phyloP scores from a whole-genome alignment of 2,797 vertebrate genomes.

The Knipowitschia caucasica region DNA sequence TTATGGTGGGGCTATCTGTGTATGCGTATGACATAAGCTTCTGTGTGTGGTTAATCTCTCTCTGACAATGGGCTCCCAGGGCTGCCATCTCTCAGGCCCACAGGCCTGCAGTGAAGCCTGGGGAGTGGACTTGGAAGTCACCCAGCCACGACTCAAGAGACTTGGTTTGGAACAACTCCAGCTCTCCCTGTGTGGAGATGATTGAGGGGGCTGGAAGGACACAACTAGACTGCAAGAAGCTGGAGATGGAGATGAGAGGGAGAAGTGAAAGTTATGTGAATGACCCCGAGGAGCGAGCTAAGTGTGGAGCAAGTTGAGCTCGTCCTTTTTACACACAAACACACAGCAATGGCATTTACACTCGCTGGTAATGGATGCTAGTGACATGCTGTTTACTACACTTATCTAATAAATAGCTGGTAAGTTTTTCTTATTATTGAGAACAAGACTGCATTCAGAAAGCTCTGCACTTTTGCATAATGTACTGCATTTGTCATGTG shows the following conservation, averaged over 20 bases:
- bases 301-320: neutral
- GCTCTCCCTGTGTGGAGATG: slow-evolving; percentile 56
- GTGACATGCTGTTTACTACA: neutral
- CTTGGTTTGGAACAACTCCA: slow-evolving; percentile 59
- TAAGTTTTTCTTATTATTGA: neutral
- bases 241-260: slow-evolving; percentile 31
- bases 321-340: neutral
- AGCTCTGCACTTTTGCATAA: slow-evolving; percentile 2
- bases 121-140: slow-evolving; percentile 64
- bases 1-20: slow-evolving; percentile 37
- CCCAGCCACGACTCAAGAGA: slow-evolving; percentile 63
- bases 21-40: slow-evolving; percentile 51
- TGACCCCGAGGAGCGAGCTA: slow-evolving; percentile 22
- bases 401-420: neutral
- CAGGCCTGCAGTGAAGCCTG: slow-evolving; percentile 63
- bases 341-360: neutral
- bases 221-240: slow-evolving; percentile 35
- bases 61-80: slow-evolving; percentile 58
- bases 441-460: neutral
- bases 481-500: neutral
- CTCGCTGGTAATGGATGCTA: neutral
- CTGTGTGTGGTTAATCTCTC: slow-evolving; percentile 68
- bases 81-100: slow-evolving; percentile 60
- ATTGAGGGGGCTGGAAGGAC: slow-evolving; percentile 66
- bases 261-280: slow-evolving; percentile 41